Percentiles rank a stretch among this genome's conserved stretches.
Evolutionary conservation across 2,113 vertebrate genomes (phyloP).

Genomic region (Phycodurus eques): DNA sequence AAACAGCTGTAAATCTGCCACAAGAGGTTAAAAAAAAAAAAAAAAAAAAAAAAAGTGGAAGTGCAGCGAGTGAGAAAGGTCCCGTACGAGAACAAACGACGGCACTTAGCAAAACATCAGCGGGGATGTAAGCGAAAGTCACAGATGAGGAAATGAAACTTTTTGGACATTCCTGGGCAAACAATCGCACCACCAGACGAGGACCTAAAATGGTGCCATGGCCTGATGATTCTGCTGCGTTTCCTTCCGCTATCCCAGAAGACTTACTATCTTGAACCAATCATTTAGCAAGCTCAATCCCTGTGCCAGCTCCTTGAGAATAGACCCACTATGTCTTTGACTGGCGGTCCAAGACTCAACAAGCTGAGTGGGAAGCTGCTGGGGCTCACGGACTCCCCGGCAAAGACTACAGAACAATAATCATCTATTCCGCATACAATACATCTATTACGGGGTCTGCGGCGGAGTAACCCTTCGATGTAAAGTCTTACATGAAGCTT

Average conservation of each 20-base stretch:
- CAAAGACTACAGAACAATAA: slow-evolving; percentile 26
- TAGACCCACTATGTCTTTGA: slow-evolving; percentile 41
- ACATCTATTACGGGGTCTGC: too few relatives aligned
- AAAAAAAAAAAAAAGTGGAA: background rate
- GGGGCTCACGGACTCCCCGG: slow-evolving; percentile 33
- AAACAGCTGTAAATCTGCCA: slow-evolving; percentile 6
- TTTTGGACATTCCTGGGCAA: slow-evolving; percentile 26
- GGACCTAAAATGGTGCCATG: slow-evolving; percentile 42
- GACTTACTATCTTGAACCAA: slow-evolving; percentile 41
- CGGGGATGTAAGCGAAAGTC: slow-evolving; percentile 37
- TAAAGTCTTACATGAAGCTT: too few relatives aligned
- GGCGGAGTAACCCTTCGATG: too few relatives aligned
- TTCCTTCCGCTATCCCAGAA: slow-evolving; percentile 30
- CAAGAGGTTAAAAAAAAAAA: too few relatives aligned
- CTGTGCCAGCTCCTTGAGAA: slow-evolving; percentile 34
- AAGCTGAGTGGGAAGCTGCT: slow-evolving; percentile 37
- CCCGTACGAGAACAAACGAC: slow-evolving; percentile 37
- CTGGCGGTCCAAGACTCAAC: slow-evolving; percentile 37
- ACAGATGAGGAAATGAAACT: slow-evolving; percentile 6
- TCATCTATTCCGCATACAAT: background rate
- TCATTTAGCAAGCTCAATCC: slow-evolving; percentile 19
- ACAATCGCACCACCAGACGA: slow-evolving; percentile 19
- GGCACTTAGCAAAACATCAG: slow-evolving; percentile 41
- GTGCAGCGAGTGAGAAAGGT: slow-evolving; percentile 17
- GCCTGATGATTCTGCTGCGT: slow-evolving; percentile 27